Evolutionary conservation across 2,113 vertebrate species (phyloP).

Genomic region (Oxyruncus cristatus): DNA sequence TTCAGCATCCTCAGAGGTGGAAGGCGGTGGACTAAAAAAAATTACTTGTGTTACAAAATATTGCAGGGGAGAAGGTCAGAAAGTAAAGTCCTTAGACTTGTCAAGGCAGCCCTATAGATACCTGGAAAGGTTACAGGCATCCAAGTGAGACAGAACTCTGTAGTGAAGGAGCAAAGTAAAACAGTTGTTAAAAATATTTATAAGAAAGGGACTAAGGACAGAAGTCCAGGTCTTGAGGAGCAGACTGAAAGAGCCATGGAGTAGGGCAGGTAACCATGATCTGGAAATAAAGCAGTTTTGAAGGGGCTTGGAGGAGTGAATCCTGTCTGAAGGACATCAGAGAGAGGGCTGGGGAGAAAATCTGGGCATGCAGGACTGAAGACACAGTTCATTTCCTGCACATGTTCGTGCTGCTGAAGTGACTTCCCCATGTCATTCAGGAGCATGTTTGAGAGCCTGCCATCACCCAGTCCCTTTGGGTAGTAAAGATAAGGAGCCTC

Average conservation of each 20-base stretch:
- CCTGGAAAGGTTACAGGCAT: not conserved
- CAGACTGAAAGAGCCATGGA: not conserved
- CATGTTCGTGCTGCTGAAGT: not conserved
- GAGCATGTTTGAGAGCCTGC: not conserved
- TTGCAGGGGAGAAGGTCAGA: not conserved
- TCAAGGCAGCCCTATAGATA: not conserved
- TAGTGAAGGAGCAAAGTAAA: not conserved
- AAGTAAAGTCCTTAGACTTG: not conserved
- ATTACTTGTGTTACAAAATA: not conserved
- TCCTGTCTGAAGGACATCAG: not conserved
- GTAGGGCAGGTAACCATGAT: not conserved
- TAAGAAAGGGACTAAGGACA: not conserved
- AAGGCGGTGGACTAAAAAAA: not conserved
- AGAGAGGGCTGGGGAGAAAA: not conserved
- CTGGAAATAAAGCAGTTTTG: not conserved
- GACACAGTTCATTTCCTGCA: not conserved
- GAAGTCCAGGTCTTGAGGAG: not conserved
- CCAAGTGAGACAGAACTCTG: not conserved
- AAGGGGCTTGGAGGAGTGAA: not conserved
- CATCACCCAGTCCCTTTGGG: not conserved
- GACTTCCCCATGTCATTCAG: not conserved
- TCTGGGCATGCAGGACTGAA: not conserved
- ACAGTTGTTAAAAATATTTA: not conserved
- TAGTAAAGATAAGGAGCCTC: not conserved
- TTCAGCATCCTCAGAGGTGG: not conserved